A percentile compares a stretch with the other conserved stretches of the same genome.
phyloP scores from a whole-genome alignment of 2,797 vertebrate genomes.

The Fratercula arctica region DNA sequence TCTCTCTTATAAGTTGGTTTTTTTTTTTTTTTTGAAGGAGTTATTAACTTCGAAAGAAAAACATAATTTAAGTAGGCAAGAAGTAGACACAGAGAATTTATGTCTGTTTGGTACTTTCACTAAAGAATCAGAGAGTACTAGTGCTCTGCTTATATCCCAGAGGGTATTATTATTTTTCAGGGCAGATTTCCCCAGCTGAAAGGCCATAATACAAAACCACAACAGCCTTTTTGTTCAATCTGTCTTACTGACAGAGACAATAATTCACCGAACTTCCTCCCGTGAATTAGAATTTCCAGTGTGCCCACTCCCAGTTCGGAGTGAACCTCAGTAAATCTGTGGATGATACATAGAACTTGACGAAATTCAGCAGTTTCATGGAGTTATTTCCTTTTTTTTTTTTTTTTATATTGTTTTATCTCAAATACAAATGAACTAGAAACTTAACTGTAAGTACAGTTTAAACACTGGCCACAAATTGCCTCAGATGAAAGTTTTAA shows the following conservation, averaged over 20 bases:
- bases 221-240: not conserved
- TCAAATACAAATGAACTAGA: not conserved
- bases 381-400: not conserved
- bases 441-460: not conserved
- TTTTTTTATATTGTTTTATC: not conserved
- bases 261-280: not conserved
- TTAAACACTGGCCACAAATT: not conserved
- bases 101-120: not conserved
- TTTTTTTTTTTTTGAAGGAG: not conserved
- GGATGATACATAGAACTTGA: not conserved
- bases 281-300: not conserved
- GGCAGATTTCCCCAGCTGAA: not conserved
- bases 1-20: not conserved
- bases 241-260: not conserved
- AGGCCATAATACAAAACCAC: not conserved
- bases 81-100: not conserved
- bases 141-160: not conserved
- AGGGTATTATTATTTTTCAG: not conserved
- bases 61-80: not conserved
- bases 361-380: not conserved
- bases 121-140: not conserved
- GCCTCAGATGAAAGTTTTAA: not conserved
- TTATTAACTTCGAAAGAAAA: not conserved
- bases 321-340: not conserved
- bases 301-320: not conserved